These are phyloP conservation scores for Psettodes erumei DNA, from an alignment of 2,113 vertebrate species.

Conservation along the genomic window DNA sequence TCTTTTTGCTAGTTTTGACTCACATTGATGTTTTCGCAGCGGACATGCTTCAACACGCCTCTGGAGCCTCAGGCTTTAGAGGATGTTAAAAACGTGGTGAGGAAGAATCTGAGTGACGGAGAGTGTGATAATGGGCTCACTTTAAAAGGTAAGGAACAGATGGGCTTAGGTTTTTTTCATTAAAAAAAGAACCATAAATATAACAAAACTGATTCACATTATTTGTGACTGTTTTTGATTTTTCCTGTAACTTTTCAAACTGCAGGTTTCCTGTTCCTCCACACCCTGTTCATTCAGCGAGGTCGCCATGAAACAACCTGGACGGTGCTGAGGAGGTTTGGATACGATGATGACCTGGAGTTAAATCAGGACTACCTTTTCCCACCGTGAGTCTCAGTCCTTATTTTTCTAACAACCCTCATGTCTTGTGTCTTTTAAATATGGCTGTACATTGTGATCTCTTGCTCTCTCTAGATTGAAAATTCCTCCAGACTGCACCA, in stretches of 20 bases:
- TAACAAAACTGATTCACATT: background rate
- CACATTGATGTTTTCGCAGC: constrained; percentile 79
- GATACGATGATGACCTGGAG: constrained; percentile 95
- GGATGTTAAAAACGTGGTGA: constrained; percentile 97
- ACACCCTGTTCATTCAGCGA: constrained; percentile 97
- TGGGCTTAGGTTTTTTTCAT: background rate
- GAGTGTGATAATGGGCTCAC: constrained; percentile 92
- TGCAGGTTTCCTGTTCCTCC: constrained; percentile 96
- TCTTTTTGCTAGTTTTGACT: background rate
- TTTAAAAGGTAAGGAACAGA: constrained; percentile 86
- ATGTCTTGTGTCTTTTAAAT: background rate
- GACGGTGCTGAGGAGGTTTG: constrained; percentile 95
- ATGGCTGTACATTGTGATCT: background rate
- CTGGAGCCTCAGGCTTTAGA: constrained; percentile 93
- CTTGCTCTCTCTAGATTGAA: constrained; percentile 84
- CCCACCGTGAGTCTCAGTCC: constrained; percentile 85
- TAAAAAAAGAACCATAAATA: background rate
- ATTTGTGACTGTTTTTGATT: background rate
- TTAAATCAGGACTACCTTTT: constrained; percentile 96
- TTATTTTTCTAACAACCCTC: background rate
- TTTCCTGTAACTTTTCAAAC: background rate
- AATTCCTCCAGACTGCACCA: constrained; percentile 93
- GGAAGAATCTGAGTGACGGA: constrained; percentile 93
- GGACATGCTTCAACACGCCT: constrained; percentile 95
- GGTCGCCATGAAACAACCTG: constrained; percentile 98